Evolutionary conservation across 2,797 vertebrate genomes (phyloP).

Genomic region (Pseudochirops cupreus): DNA sequence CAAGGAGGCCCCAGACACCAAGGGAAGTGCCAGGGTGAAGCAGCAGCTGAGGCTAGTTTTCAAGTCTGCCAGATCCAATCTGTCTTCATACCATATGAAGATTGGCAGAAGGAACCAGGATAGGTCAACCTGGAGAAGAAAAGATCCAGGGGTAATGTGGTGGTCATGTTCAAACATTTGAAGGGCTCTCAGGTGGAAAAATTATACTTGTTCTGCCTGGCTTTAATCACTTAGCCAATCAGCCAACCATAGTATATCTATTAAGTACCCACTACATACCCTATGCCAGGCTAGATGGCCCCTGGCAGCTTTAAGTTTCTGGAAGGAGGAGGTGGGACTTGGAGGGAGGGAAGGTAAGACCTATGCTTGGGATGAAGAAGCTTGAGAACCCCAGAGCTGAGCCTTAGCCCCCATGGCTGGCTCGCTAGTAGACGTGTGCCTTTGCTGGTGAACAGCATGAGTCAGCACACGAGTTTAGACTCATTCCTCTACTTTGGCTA

Average conservation of each 20-base stretch:
- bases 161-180: neutral
- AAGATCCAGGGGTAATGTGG: neutral
- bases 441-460: neutral
- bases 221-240: neutral
- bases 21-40: neutral
- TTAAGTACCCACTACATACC: neutral
- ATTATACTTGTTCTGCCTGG: neutral
- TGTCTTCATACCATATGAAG: neutral
- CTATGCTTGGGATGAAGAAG: neutral
- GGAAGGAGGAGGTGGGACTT: neutral
- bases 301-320: neutral
- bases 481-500: neutral
- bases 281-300: neutral
- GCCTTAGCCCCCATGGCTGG: neutral
- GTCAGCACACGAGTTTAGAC: neutral
- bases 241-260: neutral
- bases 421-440: neutral
- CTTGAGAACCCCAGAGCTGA: neutral
- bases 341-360: neutral
- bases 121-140: neutral
- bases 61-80: neutral
- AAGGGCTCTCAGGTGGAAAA: neutral
- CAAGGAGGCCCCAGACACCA: neutral
- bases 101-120: neutral
- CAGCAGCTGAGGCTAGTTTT: neutral